These are phyloP conservation scores for Drosophila eugracilis DNA, from an alignment of 1,140 invertebrate genomes.

Conservation along the genomic window DNA sequence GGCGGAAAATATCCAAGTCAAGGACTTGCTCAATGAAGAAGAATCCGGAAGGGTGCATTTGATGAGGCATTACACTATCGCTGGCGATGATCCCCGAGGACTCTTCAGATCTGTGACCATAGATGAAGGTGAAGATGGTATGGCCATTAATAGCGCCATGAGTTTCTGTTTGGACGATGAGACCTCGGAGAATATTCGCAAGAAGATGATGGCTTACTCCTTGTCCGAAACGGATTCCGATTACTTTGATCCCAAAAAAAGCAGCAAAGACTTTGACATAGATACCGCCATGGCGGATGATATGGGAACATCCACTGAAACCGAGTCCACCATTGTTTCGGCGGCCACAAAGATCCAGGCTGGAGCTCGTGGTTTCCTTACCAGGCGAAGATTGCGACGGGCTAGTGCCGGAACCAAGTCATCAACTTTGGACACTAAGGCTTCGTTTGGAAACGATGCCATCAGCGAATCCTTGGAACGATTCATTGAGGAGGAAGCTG, in stretches of 20 bases:
- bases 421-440: slow-evolving; percentile 62
- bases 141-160: slow-evolving; percentile 23
- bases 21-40: slow-evolving; percentile 20
- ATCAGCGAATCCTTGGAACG: slow-evolving; percentile 79
- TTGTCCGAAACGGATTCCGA: slow-evolving; percentile 81
- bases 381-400: slow-evolving; percentile 62
- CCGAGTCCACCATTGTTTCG: slow-evolving; percentile 81
- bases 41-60: slow-evolving; percentile 45
- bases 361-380: slow-evolving; percentile 67
- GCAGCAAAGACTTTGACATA: slow-evolving; percentile 66
- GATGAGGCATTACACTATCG: slow-evolving; percentile 68
- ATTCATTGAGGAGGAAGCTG: slow-evolving; percentile 78
- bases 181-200: slow-evolving; percentile 75
- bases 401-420: slow-evolving; percentile 73
- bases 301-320: slow-evolving; percentile 77
- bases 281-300: slow-evolving; percentile 76
- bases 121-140: slow-evolving; percentile 41
- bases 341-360: slow-evolving; percentile 80
- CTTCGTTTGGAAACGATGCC: slow-evolving; percentile 80
- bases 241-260: slow-evolving; percentile 51
- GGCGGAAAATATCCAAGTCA: slow-evolving; percentile 16
- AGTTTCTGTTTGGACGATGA: slow-evolving; percentile 77
- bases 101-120: slow-evolving; percentile 64
- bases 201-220: slow-evolving; percentile 82
- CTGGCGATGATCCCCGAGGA: slow-evolving; percentile 60